Evolutionary conservation across 2,888 invertebrate genomes (phyloP).

Genomic region (Xylocampa areola): DNA sequence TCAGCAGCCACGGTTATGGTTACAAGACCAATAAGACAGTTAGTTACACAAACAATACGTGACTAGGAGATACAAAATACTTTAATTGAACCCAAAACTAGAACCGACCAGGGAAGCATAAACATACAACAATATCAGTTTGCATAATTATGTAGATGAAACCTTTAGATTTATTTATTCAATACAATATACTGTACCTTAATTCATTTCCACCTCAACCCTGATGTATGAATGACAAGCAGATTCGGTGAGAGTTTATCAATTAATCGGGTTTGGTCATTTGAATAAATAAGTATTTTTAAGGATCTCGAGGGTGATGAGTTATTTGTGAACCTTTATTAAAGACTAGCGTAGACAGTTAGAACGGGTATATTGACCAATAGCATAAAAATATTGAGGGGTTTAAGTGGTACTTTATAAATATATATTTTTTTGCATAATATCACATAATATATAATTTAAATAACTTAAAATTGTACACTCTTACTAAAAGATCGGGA

Average conservation of each 20-base stretch:
- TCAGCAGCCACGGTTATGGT: too few species aligned
- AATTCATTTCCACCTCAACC: conserved; percentile 18
- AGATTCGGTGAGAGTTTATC: conserved; percentile 5
- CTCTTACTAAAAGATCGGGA: too few species aligned
- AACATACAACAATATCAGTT: conserved; percentile 27
- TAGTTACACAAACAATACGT: too few species aligned
- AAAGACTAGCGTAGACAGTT: too few species aligned
- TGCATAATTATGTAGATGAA: conserved; percentile 43
- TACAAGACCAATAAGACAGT: too few species aligned
- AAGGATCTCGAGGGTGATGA: background rate
- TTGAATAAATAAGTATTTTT: background rate
- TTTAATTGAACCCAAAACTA: conserved; percentile 20
- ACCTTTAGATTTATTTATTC: conserved; percentile 19
- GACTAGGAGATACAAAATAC: conserved; percentile 5
- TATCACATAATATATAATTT: too few species aligned
- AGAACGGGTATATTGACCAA: too few species aligned
- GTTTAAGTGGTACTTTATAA: too few species aligned
- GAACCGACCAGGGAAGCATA: conserved; percentile 2
- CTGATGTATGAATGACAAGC: conserved; percentile 28
- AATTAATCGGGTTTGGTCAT: conserved; percentile 14
- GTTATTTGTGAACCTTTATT: too few species aligned
- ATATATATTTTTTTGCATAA: too few species aligned
- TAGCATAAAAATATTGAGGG: too few species aligned
- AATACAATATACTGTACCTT: conserved; percentile 12
- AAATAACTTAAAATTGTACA: too few species aligned